Evolutionary conservation across 2,113 vertebrate species (phyloP).

Genomic region (Centropus unirufus): DNA sequence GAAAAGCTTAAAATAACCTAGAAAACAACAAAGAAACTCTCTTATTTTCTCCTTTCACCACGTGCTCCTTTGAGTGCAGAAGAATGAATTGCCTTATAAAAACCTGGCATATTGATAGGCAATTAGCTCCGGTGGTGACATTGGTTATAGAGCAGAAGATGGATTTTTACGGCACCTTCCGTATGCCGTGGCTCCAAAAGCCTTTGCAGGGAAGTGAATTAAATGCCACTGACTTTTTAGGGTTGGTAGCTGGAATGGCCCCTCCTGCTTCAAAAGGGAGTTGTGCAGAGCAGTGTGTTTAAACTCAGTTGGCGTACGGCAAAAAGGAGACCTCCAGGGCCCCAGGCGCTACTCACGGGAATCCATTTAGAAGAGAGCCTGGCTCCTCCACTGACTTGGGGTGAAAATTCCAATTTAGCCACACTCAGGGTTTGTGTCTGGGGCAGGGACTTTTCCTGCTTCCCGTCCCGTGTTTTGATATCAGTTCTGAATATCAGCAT

Average conservation of each 20-base stretch:
- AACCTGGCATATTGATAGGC: conserved; percentile 28
- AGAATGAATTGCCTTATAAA: conserved; percentile 35
- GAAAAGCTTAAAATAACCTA: not conserved
- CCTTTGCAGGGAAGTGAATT: not conserved
- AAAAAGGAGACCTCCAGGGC: not conserved
- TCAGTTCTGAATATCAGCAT: not conserved
- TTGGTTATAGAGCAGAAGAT: conserved; percentile 19
- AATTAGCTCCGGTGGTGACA: not conserved
- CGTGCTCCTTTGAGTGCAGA: not conserved
- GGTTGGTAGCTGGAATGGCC: not conserved
- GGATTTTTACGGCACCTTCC: conserved; percentile 19
- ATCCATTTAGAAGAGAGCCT: not conserved
- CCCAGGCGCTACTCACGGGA: not conserved
- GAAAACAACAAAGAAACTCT: not conserved
- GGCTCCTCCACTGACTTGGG: not conserved
- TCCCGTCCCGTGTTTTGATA: not conserved
- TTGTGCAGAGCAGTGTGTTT: not conserved
- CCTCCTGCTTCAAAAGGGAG: not conserved
- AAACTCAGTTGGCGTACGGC: not conserved
- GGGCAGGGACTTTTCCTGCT: not conserved
- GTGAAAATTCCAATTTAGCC: not conserved
- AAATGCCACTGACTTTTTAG: not conserved
- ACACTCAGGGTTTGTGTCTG: fast-evolving
- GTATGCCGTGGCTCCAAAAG: not conserved
- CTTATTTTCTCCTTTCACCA: not conserved